Evolutionary conservation across 2,888 invertebrate species (phyloP), one percentile per base, ranked within the genome.

Genomic region (Drosophila koepferae): DNA sequence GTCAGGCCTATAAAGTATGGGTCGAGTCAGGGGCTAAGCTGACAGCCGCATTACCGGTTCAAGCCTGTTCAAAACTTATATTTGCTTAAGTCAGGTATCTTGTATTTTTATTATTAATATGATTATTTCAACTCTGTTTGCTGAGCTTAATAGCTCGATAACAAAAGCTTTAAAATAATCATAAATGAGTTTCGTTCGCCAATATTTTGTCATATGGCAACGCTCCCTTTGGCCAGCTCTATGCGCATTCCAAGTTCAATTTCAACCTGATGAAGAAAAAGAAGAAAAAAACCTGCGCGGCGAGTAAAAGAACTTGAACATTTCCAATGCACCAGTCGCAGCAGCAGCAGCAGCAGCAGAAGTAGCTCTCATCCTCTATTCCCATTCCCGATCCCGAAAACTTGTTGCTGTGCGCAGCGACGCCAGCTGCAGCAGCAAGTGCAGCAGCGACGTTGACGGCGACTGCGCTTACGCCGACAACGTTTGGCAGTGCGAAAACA

Each of bases 401-500:
- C 80, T 80, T 69, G 80, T 80, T 80, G 72, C 66, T 63, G 53
- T 41, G 20, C 56, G 40, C 80, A 31, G 80, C 66, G 75, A 55
- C 49, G 62, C 9, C 48, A 43, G 40, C 58, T 44, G 46, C 63
- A 14, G 72, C 68, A 40, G 34, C 63, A 5, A 55, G 60, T 36
- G 64, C 55, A 62, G 51, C 68, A 41, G 55, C 46, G 51, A 38
- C 72, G n/a, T 40, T 3, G 53, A 40, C 74, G 36, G 58, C 63
- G 63, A 44, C 73, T 62, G 74, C 74, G 51, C 56, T 67, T 73
- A 69, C 67, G 72, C 76, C 73, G 76, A 74, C 80, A 74, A 51
- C 34, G 51, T 60, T 61, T 56, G 73, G 53, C 91, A 91, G 91
- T 91, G 90, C 89, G 80, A 85, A 90, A 90, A 88, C 83, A 82